These are phyloP conservation scores for Pararge aegeria DNA, from an alignment of 1,140 invertebrate genomes.

Conservation along the genomic window DNA sequence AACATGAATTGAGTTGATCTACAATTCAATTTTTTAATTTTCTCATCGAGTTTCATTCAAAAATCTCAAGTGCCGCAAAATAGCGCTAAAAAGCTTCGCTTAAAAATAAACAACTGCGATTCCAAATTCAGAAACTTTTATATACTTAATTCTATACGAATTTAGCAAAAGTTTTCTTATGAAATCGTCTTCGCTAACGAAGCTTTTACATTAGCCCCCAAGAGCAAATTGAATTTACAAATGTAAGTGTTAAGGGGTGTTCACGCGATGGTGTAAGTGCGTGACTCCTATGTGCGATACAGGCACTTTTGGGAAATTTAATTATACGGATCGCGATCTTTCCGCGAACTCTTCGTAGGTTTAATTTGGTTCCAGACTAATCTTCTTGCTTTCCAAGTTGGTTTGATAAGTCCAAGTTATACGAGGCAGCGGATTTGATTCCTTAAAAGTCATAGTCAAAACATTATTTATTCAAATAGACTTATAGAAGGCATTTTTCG, in stretches of 20 bases:
- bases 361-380: constrained; percentile 60
- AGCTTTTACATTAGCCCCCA: constrained; percentile 21
- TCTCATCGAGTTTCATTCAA: no score
- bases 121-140: not conserved
- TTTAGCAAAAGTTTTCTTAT: constrained; percentile 14
- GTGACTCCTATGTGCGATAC: constrained; percentile 45
- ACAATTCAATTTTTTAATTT: no score
- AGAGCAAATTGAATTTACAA: constrained; percentile 27
- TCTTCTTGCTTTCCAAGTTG: constrained; percentile 13
- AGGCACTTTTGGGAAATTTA: constrained; percentile 70
- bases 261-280: constrained; percentile 23
- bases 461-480: no score
- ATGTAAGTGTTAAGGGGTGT: constrained; percentile 25
- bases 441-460: no score
- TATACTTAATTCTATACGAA: not conserved
- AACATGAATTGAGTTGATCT: no score
- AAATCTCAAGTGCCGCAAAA: no score
- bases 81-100: not conserved
- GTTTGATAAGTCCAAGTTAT: constrained; percentile 4
- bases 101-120: not conserved
- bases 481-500: no score
- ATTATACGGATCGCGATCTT: constrained; percentile 69
- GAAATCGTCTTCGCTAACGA: constrained; percentile 23
- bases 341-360: constrained; percentile 49
- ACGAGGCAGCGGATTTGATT: not conserved